Evolutionary conservation across 2,113 vertebrate species (phyloP), one percentile per base, ranked within the genome.

Genomic region (Polypterus senegalus): DNA sequence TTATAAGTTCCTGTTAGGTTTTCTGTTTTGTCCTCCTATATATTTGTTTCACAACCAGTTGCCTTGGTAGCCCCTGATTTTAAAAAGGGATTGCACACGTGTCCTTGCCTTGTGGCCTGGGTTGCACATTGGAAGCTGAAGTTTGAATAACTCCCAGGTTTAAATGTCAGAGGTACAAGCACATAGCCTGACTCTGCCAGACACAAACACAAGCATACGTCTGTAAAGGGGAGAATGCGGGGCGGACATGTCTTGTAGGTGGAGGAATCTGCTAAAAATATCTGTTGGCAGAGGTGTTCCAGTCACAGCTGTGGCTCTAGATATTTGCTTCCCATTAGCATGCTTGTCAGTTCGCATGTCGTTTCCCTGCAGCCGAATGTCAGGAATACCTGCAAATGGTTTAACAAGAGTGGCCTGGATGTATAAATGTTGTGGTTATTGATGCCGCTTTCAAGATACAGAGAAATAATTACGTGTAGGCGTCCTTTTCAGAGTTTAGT

Each of bases 141-240:
- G 4, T 10, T 10, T 10, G 46, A 46, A n/a, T 9, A 10, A 27
- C 46, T 4, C 9, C 48, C 10, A 48, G 61, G 52, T 61, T 48
- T 56, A 66, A 66, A 66, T 66, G 59, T 66, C 64, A 66, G 49
- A 66, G 64, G 59, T 61, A 57, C 54, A 52, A 10, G 59, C 57
- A 52, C 58, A 49, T 49, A 47, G 27, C 7, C 9, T 9, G 59
- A 53, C 53, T 10, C 64, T 49, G 59, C 11, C 44, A 49, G 59
- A 66, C 60, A 58, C 55, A 51, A 60, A 27, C 43, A 9, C 9
- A 3, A 56, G 3, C 6, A 65, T 10, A 3, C 7, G 49, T 5
- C 7, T 27, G 6, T 47, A 10, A 1, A 45, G 47, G 9, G 9
- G 9, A n/a, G 4, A 48, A 60, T 6, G 48, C 46, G 57, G 59